Conservation (phyloP, 2,888 invertebrate species). For the Dendrolimus houi region DNA sequence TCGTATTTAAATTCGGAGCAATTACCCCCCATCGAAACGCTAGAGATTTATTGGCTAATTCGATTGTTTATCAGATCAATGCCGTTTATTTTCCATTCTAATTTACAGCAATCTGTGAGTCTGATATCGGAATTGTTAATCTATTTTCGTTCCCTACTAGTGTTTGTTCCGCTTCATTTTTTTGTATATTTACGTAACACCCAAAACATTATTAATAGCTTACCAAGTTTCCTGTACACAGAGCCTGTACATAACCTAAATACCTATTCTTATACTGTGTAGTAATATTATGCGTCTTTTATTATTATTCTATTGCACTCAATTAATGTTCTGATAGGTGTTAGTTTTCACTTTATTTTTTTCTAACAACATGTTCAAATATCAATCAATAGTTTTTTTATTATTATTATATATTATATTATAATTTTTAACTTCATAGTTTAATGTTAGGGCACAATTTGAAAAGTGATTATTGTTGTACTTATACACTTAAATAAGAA, state of each 20-base stretch:
- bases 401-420: too few species aligned
- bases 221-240: neutral
- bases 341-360: too few species aligned
- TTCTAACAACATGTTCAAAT: too few species aligned
- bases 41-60: constrained; percentile 26
- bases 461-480: too few species aligned
- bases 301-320: too few species aligned
- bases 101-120: constrained; percentile 19
- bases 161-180: neutral
- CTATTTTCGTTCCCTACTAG: constrained; percentile 6
- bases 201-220: constrained; percentile 1
- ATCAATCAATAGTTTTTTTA: too few species aligned
- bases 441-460: too few species aligned
- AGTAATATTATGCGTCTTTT: too few species aligned
- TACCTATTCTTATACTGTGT: too few species aligned
- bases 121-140: constrained; percentile 11
- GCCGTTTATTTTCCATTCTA: constrained; percentile 22
- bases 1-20: constrained; percentile 12
- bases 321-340: too few species aligned
- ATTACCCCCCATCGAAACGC: constrained; percentile 8
- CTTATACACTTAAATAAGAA: too few species aligned
- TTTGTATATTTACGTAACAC: neutral
- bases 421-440: too few species aligned
- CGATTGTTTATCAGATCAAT: constrained; percentile 24
- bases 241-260: neutral